Base-by-base conservation (phyloP, 2,797 vertebrate genomes). In the Lacerta agilis region DNA sequence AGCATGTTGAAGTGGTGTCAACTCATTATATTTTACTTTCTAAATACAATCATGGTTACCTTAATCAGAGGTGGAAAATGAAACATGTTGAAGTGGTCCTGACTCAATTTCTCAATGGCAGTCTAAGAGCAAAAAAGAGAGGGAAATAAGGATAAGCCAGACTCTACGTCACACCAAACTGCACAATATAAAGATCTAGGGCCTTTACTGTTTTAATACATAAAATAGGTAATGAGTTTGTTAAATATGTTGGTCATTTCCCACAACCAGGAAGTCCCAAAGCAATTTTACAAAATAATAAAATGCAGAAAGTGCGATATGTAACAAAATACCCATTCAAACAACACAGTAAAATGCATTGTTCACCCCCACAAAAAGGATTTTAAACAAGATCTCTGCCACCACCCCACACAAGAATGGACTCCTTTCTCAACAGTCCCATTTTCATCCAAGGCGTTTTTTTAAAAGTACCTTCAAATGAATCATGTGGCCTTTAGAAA, bases 51-150 rank as follows among this genome's bases (percentile, higher is more conserved):
- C 17, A 45, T 11, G 87, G 95, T 93, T 97, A 97, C 99, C 98
- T 99, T 99, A 88, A 97, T 97, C 92, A 99, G 96, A 9, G 98
- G 99, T 27, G 99, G 99, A 94, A 99, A 99, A 96, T 99, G 98
- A 92, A 99, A 97, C 1, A 99, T 95, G 58, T 97, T 98, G 29
- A 99, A 97, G 95, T 99, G 99, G 95, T 99, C 98, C 13, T 98
- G 96, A 71, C 97, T 98, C 92, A 99, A 96, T 95, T 98, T 99
- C 97, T 98, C 98, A 88, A 99, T 99, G 96, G 98, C 98, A 86
- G 95, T 97, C 99, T 99, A 96, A 88, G 93, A 91, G 91, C 95
- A 89, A 93, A 86, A 94, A 90, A 77, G 0, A 82, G 92, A 61
- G 38, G 89, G 88, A 85, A 41, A 73, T 33, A 84, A 91, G 20